These are phyloP conservation scores for Idris sp. DNA, from an alignment of 1,140 invertebrate species.

Conservation along the genomic window DNA sequence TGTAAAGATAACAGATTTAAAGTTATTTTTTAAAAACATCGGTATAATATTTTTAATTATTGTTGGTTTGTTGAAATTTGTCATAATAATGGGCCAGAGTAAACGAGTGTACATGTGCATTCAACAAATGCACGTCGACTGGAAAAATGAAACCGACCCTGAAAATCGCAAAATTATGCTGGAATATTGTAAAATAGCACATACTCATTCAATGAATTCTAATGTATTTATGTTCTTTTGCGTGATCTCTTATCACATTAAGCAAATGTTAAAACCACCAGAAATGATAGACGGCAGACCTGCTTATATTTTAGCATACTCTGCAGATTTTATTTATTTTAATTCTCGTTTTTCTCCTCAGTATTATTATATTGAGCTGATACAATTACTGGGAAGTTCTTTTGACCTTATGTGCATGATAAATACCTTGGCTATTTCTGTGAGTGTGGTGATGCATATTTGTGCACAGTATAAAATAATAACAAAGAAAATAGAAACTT, in stretches of 20 bases:
- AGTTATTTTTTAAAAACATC: not conserved
- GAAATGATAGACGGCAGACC: not conserved
- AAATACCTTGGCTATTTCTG: not conserved
- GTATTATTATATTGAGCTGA: not conserved
- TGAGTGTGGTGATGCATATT: not conserved
- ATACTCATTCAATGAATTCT: not conserved
- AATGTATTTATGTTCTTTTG: not conserved
- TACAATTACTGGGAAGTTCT: not conserved
- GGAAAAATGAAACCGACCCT: not conserved
- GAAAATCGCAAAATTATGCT: slow-evolving; percentile 15
- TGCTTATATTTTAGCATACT: not conserved
- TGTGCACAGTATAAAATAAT: slow-evolving; percentile 5
- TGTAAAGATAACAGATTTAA: not conserved
- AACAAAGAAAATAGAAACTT: not conserved
- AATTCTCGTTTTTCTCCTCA: not conserved
- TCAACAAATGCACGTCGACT: slow-evolving; percentile 9
- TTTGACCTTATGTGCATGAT: not conserved
- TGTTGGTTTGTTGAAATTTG: not conserved
- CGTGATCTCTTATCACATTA: not conserved
- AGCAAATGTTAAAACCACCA: not conserved
- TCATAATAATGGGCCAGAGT: slow-evolving; percentile 1
- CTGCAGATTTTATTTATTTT: not conserved
- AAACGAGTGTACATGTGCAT: not conserved
- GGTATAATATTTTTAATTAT: slow-evolving; percentile 2
- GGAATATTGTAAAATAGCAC: slow-evolving; percentile 4